These are phyloP conservation scores for Cryptotis parvus DNA, from an alignment of 2,113 vertebrate genomes.

Conservation along the genomic window DNA sequence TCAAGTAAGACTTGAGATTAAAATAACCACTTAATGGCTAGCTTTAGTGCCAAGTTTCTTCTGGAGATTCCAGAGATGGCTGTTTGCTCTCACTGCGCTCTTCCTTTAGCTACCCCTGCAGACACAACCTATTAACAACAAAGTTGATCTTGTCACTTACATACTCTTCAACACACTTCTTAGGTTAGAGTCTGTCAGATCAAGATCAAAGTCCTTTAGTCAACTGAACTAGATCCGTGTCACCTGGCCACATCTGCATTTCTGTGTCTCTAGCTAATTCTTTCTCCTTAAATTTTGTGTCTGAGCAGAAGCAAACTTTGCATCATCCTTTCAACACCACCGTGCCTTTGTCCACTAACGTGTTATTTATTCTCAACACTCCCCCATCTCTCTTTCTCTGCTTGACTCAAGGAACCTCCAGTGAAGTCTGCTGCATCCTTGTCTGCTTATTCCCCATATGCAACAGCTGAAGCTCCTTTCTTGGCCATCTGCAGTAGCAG, in stretches of 20 bases:
- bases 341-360: not conserved
- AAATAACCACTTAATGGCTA: not conserved
- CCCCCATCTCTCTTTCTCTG: not conserved
- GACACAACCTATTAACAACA: not conserved
- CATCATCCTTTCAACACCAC: not conserved
- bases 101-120: not conserved
- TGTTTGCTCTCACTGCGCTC: not conserved
- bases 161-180: not conserved
- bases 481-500: not conserved
- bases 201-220: not conserved
- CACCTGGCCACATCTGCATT: not conserved
- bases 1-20: slow-evolving; percentile 12
- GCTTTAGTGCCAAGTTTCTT: not conserved
- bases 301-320: not conserved
- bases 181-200: not conserved
- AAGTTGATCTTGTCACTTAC: not conserved
- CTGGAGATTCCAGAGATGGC: not conserved
- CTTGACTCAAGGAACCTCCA: not conserved
- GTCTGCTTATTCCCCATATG: not conserved
- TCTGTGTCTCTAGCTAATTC: not conserved
- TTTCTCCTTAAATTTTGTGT: not conserved
- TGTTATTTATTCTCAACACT: not conserved
- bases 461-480: slow-evolving; percentile 43
- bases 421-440: not conserved
- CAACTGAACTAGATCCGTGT: not conserved